Evolutionary conservation across 1,140 invertebrate genomes (phyloP).

Genomic region (Bombus huntii): DNA sequence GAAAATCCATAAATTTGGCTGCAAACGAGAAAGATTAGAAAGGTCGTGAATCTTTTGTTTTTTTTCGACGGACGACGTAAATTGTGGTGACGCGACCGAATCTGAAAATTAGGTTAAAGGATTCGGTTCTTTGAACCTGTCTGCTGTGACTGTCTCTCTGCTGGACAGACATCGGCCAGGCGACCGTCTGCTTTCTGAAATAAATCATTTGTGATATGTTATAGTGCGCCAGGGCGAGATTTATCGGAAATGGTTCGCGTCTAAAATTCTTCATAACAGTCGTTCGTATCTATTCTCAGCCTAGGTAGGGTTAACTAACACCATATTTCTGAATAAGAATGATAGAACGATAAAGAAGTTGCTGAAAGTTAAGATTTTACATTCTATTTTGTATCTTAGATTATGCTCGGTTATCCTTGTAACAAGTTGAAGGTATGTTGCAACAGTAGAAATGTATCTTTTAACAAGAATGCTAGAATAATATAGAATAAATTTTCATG

Average conservation of each 20-base stretch:
- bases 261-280: not conserved
- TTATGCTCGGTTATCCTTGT: not conserved
- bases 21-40: not conserved
- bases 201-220: slow-evolving; percentile 8
- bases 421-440: not conserved
- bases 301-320: not conserved
- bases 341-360: not conserved
- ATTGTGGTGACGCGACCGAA: slow-evolving; percentile 7
- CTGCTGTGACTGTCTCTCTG: slow-evolving; percentile 15
- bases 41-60: not conserved
- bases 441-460: not conserved
- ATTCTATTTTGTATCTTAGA: not conserved
- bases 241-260: slow-evolving; percentile 1
- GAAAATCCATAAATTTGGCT: slow-evolving; percentile 33
- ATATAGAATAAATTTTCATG: not conserved
- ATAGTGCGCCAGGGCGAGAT: not conserved
- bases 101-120: slow-evolving; percentile 50
- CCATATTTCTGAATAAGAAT: not conserved
- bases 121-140: slow-evolving; percentile 49
- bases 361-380: not conserved
- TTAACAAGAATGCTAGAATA: not conserved
- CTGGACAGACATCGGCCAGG: not conserved
- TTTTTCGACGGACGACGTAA: not conserved
- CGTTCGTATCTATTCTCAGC: not conserved
- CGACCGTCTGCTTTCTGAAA: slow-evolving; percentile 25